Evolutionary conservation across 2,797 vertebrate species (phyloP).

Genomic region (Peromyscus nudipes): DNA sequence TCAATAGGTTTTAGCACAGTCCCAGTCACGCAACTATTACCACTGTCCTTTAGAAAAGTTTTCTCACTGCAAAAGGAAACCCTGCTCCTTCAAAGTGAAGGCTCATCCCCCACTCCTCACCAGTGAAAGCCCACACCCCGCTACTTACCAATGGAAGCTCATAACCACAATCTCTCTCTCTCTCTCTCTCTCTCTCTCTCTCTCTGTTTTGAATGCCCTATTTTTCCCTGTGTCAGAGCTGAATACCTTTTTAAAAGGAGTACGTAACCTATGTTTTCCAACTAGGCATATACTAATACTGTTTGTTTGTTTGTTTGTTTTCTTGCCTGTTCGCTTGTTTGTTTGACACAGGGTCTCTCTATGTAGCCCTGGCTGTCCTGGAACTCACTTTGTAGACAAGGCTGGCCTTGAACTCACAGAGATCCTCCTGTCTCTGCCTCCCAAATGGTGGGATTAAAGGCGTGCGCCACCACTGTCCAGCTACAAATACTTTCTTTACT

Average conservation of each 20-base stretch:
- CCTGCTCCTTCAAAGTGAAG: background rate
- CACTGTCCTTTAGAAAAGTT: background rate
- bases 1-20: background rate
- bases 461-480: fast-evolving
- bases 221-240: background rate
- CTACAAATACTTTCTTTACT: constrained; percentile 11
- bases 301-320: background rate
- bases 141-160: background rate
- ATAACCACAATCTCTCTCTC: background rate
- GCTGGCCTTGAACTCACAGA: background rate
- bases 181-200: background rate
- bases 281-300: background rate
- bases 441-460: background rate
- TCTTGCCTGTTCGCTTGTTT: background rate
- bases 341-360: background rate
- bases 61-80: background rate
- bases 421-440: background rate
- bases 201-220: no score
- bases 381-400: background rate
- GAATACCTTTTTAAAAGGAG: background rate
- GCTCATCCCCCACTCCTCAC: no score
- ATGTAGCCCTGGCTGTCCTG: background rate
- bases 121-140: background rate
- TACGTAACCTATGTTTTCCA: background rate
- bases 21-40: background rate